Percentiles rank a stretch among this genome's conserved stretches.
Conservation (phyloP, 2,113 vertebrate genomes). For the Myrmophylax atrothorax region DNA sequence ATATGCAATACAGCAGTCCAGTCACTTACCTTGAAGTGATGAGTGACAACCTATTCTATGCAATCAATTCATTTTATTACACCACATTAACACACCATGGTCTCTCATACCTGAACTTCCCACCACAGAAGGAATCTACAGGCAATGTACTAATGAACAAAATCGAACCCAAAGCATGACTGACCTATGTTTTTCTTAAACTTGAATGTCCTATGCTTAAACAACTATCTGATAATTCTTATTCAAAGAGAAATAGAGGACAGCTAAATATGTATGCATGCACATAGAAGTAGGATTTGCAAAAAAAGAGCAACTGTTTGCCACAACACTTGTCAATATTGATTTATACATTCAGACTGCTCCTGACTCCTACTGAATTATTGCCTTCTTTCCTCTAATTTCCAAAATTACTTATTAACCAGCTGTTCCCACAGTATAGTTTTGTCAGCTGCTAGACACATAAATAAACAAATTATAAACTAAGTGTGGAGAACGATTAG, state of each 20-base stretch:
- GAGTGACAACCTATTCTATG: not conserved
- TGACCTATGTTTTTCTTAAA: not conserved
- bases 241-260: not conserved
- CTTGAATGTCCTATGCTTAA: not conserved
- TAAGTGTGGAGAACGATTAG: slow-evolving; percentile 62
- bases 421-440: slow-evolving; percentile 39
- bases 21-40: not conserved
- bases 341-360: not conserved
- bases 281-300: not conserved
- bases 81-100: rapidly evolving
- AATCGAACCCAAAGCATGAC: not conserved
- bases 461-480: slow-evolving; percentile 70
- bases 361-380: not conserved
- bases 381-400: slow-evolving; percentile 10
- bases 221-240: not conserved
- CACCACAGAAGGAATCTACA: not conserved
- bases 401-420: slow-evolving; percentile 67
- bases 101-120: not conserved
- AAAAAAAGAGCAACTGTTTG: not conserved
- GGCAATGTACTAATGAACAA: not conserved
- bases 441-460: slow-evolving; percentile 44
- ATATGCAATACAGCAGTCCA: not conserved
- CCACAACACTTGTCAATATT: not conserved
- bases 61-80: not conserved
- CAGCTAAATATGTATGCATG: not conserved